A percentile compares a stretch with the other conserved stretches of the same genome.
Conservation (phyloP, 2,797 vertebrate species). For the Eulemur mongoz region DNA sequence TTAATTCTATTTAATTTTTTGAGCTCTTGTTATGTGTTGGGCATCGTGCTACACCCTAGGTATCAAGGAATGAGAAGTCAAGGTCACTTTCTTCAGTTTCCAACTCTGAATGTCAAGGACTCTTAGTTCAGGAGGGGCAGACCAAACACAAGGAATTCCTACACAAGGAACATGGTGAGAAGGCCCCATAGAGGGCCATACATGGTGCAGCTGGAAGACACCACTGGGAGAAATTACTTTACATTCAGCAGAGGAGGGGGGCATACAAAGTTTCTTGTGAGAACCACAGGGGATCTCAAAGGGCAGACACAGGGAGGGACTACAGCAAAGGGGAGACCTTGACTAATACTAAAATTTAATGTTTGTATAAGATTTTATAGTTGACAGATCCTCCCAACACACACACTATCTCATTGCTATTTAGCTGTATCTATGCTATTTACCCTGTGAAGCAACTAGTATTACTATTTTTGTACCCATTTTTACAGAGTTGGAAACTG, state of each 20-base stretch:
- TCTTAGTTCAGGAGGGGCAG: background rate
- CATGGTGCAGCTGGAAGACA: background rate
- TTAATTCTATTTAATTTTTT: background rate
- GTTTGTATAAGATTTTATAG: background rate
- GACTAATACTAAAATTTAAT: background rate
- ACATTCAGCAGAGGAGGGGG: background rate
- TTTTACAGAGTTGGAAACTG: slow-evolving; percentile 4
- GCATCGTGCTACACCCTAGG: background rate
- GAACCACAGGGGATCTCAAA: background rate
- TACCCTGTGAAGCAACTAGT: background rate
- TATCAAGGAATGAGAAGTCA: background rate
- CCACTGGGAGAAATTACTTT: background rate
- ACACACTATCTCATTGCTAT: background rate
- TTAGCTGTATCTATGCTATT: background rate
- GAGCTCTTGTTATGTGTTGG: background rate
- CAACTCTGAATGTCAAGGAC: background rate
- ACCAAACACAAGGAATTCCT: background rate
- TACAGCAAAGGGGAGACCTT: background rate
- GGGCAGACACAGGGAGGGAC: background rate
- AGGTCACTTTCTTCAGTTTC: background rate
- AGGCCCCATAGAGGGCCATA: background rate
- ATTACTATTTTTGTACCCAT: background rate
- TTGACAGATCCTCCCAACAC: background rate
- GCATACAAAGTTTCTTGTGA: background rate
- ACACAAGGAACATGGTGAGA: background rate